phyloP scores from a whole-genome alignment of 2,888 invertebrate species.

The Hyposoter dolosus region DNA sequence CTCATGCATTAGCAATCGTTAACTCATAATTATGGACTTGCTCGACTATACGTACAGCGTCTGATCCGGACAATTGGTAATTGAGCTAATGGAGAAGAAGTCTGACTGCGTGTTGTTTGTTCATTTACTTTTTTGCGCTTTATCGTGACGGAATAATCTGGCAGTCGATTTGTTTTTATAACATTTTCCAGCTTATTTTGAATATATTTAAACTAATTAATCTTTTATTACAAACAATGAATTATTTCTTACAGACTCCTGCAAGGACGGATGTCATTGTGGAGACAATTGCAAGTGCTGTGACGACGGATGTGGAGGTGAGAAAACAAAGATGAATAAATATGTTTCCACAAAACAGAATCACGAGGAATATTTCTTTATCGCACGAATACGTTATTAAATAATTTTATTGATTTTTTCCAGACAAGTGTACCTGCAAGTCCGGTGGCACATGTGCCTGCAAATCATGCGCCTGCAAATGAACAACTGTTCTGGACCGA shows the following conservation, averaged over 20 bases:
- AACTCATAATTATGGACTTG: slow-evolving; percentile 36
- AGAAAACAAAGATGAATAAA: slow-evolving; percentile 30
- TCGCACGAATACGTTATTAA: not conserved
- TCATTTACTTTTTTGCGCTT: not conserved
- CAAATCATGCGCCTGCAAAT: slow-evolving; percentile 75
- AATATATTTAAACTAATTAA: not conserved
- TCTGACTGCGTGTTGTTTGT: not conserved
- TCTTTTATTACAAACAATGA: not conserved
- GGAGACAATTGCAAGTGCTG: slow-evolving; percentile 81
- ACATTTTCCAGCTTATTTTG: not conserved
- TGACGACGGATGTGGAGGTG: slow-evolving; percentile 75
- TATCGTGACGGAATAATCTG: not conserved
- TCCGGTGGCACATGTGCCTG: slow-evolving; percentile 73
- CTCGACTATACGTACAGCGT: not conserved
- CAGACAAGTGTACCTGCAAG: slow-evolving; percentile 79
- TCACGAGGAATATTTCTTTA: not conserved
- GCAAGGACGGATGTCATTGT: slow-evolving; percentile 80
- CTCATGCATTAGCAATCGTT: slow-evolving; percentile 34
- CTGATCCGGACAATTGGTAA: slow-evolving; percentile 55
- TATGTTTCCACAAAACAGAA: not conserved
- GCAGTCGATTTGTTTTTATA: not conserved
- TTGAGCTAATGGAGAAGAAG: slow-evolving; percentile 32
- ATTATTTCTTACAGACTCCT: slow-evolving; percentile 76
- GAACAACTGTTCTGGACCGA: slow-evolving; percentile 40
- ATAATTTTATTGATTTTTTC: slow-evolving; percentile 40